A percentile compares a stretch with the other conserved stretches of the same genome.
Evolutionary conservation across 2,888 invertebrate genomes (phyloP).

Genomic region (Venusia cambrica): DNA sequence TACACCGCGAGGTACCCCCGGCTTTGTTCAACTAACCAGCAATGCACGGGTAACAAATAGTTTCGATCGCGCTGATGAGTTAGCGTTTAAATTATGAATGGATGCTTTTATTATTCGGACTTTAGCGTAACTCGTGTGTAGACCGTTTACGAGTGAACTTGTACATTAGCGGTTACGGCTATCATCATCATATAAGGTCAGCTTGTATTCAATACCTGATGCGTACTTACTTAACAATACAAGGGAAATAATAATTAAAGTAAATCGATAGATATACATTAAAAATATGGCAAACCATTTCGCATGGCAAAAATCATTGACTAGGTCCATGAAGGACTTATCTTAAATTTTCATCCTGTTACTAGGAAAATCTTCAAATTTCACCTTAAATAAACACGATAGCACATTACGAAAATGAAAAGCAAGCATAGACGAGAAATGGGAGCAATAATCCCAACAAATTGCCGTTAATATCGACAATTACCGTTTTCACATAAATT

Average conservation of each 20-base stretch:
- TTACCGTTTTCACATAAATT: conserved; percentile 32
- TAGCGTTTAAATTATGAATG: conserved; percentile 56
- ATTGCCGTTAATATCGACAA: conserved; percentile 47
- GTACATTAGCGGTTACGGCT: background rate
- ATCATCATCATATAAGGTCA: no score
- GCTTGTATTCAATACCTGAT: no score
- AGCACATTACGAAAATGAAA: conserved; percentile 55
- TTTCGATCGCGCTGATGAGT: conserved; percentile 45
- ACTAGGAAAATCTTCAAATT: no score
- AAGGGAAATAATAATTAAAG: no score
- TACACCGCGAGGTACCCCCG: conserved; percentile 31
- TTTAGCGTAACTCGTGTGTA: conserved; percentile 18
- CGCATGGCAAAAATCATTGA: no score
- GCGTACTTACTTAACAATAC: no score
- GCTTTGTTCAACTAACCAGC: conserved; percentile 37
- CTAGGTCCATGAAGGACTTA: no score
- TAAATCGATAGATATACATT: no score
- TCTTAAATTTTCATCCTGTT: no score
- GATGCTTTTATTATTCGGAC: conserved; percentile 26
- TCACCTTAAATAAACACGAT: conserved; percentile 10
- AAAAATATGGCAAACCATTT: no score
- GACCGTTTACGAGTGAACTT: background rate
- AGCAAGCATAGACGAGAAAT: conserved; percentile 52
- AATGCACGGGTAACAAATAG: conserved; percentile 51
- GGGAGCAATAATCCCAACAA: conserved; percentile 32